These are phyloP conservation scores for Podabrus alpinus DNA, from an alignment of 2,888 invertebrate genomes.

Conservation along the genomic window DNA sequence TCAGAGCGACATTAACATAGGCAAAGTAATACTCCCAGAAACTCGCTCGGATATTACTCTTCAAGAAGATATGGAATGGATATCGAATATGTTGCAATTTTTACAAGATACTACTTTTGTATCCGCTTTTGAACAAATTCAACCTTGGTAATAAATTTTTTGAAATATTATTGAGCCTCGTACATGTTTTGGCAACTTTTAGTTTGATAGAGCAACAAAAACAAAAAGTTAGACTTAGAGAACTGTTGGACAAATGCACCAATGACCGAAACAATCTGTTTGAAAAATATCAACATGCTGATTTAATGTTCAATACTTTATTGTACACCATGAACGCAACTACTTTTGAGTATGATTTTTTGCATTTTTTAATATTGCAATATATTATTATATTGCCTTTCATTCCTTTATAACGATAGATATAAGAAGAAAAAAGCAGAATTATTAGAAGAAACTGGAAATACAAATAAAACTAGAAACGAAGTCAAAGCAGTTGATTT, in stretches of 20 bases:
- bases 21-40: constrained; percentile 36
- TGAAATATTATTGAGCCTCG: not conserved
- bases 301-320: constrained; percentile 39
- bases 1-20: constrained; percentile 47
- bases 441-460: constrained; percentile 55
- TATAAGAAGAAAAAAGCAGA: constrained; percentile 58
- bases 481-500: constrained; percentile 55
- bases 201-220: constrained; percentile 46
- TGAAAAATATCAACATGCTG: constrained; percentile 44
- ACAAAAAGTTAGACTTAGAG: constrained; percentile 43
- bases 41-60: constrained; percentile 45
- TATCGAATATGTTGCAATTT: constrained; percentile 52
- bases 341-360: constrained; percentile 42
- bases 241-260: constrained; percentile 40
- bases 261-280: constrained; percentile 40
- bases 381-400: not conserved
- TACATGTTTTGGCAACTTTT: not conserved
- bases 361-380: constrained; percentile 2
- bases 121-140: constrained; percentile 54
- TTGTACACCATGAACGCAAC: constrained; percentile 46
- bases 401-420: constrained; percentile 44
- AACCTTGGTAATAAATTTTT: constrained; percentile 50
- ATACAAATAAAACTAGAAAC: constrained; percentile 55
- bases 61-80: constrained; percentile 47
- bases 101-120: constrained; percentile 54